Evolutionary conservation across 2,113 vertebrate genomes (phyloP).

Genomic region (Sylvietta virens): DNA sequence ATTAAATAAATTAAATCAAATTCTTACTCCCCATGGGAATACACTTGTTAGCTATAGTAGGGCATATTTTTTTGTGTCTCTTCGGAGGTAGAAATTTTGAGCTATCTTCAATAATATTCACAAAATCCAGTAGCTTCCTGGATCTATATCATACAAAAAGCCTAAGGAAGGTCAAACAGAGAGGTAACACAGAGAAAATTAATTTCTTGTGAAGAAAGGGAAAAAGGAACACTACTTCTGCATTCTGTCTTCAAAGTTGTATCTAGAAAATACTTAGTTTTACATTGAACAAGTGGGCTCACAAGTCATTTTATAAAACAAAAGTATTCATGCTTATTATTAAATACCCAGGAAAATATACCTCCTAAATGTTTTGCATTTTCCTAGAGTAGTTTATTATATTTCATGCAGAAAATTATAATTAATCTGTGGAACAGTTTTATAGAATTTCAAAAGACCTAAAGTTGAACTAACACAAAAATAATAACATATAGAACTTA

Average conservation of each 20-base stretch:
- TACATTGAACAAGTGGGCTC: neutral
- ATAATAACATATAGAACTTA: neutral
- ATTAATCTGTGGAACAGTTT: neutral
- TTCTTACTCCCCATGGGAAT: neutral
- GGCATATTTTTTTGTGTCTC: neutral
- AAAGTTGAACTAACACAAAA: neutral
- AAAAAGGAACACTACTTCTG: neutral
- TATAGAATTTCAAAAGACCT: neutral
- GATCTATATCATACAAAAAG: neutral
- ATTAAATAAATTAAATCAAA: slow-evolving; percentile 34
- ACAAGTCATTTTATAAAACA: neutral
- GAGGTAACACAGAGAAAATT: neutral
- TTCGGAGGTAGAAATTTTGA: neutral
- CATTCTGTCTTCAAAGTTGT: neutral
- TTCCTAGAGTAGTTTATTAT: neutral
- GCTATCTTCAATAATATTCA: slow-evolving; percentile 16
- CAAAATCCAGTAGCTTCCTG: neutral
- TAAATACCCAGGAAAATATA: neutral
- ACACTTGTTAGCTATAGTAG: neutral
- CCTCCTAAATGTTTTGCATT: neutral
- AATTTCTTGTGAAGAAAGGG: neutral
- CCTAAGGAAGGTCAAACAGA: neutral
- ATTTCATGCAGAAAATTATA: neutral
- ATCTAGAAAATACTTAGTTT: neutral
- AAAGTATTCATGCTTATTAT: neutral